Evolutionary conservation across 2,113 vertebrate species (phyloP).

Genomic region (Ophiodon elongatus): DNA sequence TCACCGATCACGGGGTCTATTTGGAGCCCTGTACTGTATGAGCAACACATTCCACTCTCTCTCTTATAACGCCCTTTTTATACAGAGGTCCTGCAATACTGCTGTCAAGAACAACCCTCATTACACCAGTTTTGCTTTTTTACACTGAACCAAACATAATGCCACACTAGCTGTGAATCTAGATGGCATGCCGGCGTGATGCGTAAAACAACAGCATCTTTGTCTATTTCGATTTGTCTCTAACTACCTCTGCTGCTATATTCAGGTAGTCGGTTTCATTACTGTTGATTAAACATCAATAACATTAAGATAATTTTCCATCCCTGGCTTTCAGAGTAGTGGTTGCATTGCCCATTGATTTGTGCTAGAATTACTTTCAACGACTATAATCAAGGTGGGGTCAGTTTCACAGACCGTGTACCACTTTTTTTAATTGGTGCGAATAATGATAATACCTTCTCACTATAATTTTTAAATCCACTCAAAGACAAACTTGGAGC

Average conservation of each 20-base stretch:
- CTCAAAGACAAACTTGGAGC: too few relatives aligned
- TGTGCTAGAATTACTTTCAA: conserved; percentile 42
- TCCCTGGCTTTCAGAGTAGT: conserved; percentile 23
- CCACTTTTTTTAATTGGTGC: background rate
- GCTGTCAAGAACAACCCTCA: background rate
- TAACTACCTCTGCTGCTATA: background rate
- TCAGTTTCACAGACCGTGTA: conserved; percentile 24
- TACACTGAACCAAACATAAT: background rate
- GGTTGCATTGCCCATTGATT: conserved; percentile 54
- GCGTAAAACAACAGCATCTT: too few relatives aligned
- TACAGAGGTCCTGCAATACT: background rate
- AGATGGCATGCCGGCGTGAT: too few relatives aligned
- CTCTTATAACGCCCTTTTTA: background rate
- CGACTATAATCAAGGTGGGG: conserved; percentile 38
- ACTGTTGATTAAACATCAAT: conserved; percentile 49
- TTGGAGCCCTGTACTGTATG: background rate
- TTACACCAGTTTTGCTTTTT: background rate
- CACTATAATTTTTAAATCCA: too few relatives aligned
- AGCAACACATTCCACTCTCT: background rate
- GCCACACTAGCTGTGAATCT: too few relatives aligned
- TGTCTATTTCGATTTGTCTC: too few relatives aligned
- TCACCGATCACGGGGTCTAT: background rate
- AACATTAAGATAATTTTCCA: conserved; percentile 35
- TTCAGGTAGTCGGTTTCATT: conserved; percentile 13
- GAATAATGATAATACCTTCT: too few relatives aligned